Evolutionary conservation across 2,888 invertebrate species (phyloP), one percentile per base, ranked within the genome.

Genomic region (Reticulitermes lucifugus): DNA sequence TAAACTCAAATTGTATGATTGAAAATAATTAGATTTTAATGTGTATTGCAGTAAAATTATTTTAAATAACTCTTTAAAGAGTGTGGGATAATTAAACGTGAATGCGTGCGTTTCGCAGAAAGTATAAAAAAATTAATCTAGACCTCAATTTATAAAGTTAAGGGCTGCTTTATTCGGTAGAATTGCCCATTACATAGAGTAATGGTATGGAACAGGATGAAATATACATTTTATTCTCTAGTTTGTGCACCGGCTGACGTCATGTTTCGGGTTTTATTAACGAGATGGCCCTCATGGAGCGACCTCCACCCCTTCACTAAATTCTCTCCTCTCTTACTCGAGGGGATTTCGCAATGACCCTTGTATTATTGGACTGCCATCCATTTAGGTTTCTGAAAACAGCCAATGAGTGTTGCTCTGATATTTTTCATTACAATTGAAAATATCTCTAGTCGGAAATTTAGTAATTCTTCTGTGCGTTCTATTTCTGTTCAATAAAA

Each of bases 221-320:
- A 65, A 65, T 65, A 25, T 10, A 65, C 9, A 65, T n/a, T 65
- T 65, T 65, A 65, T 60, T 60, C n/a, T 60, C 60, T 18, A 18
- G 60, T 60, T 60, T 65, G n/a, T 65, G 65, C 65, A 25, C 65
- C 25, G 9, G 25, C 65, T 65, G 65, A 65, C 65, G 65, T 65
- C 65, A 65, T 65, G 65, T n/a, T 65, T n/a, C 65, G n/a, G 65
- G 65, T n/a, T 65, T 65, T 65, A 65, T 65, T 65, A 65, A 65
- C 65, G 65, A 65, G 65, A 65, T 65, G 65, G n/a, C 65, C 65
- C 65, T 65, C 65, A 41, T 73, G 73, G 2, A 73, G 41, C 22
- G 73, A 73, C 29, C 41, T 41, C 6, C 41, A 18, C 41, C 35
- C 25, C 73, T 73, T 73, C 18, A 41, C 14, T 73, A n/a, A 35